Percentiles rank a stretch among this genome's conserved stretches.
Conservation (phyloP, 2,797 vertebrate genomes). For the Vipera ursinii region DNA sequence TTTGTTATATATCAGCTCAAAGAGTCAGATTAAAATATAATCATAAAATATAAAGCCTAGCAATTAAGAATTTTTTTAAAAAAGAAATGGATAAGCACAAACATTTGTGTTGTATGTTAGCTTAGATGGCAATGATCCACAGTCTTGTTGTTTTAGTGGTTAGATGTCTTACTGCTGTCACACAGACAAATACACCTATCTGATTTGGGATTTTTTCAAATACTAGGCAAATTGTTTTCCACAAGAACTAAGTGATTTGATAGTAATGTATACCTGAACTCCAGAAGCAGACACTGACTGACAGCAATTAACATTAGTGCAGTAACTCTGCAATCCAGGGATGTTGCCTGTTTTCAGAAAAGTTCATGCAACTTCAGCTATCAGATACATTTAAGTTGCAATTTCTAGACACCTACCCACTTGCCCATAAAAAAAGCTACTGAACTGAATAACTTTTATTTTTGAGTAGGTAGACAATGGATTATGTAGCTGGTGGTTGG, state of each 20-base stretch:
- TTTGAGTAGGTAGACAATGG: background rate
- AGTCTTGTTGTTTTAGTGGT: conserved; percentile 19
- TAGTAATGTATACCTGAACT: conserved; percentile 31
- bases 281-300: conserved; percentile 24
- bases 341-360: conserved; percentile 14
- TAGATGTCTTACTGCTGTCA: background rate
- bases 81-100: background rate
- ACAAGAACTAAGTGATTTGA: conserved; percentile 22
- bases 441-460: background rate
- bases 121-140: background rate
- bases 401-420: background rate
- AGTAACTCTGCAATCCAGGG: background rate
- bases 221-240: conserved; percentile 42
- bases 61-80: accelerated
- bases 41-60: background rate
- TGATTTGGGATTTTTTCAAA: conserved; percentile 45
- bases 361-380: background rate
- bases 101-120: background rate
- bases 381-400: background rate
- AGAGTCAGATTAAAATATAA: background rate
- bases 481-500: background rate
- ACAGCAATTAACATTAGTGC: conserved; percentile 13
- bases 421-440: background rate
- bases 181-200: conserved; percentile 30
- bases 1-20: background rate